phyloP scores from a whole-genome alignment of 2,888 invertebrate species.

The Hyposoter didymator region DNA sequence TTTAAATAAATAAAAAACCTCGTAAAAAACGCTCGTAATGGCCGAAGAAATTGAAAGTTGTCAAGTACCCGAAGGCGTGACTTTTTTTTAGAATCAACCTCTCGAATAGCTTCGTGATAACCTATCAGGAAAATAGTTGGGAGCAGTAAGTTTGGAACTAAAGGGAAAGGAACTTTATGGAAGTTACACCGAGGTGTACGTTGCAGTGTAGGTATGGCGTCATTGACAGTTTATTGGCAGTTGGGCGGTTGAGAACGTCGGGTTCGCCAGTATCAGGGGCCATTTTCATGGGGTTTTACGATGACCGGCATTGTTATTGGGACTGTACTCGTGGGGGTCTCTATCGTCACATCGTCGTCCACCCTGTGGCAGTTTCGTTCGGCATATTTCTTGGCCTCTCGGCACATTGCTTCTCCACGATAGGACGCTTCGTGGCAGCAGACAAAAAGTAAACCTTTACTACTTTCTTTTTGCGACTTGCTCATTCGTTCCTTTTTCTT shows the following conservation, averaged over 20 bases:
- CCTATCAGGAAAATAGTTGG: background rate
- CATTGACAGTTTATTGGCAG: constrained; percentile 78
- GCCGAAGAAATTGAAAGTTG: background rate
- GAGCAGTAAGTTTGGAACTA: background rate
- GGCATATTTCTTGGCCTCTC: constrained; percentile 36
- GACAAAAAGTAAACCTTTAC: constrained; percentile 35
- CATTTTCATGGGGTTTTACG: constrained; percentile 79
- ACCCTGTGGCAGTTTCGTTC: constrained; percentile 38
- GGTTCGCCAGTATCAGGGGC: constrained; percentile 75
- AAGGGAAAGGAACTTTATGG: background rate
- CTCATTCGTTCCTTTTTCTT: constrained; percentile 16
- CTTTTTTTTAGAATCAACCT: background rate
- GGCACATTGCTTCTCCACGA: constrained; percentile 42
- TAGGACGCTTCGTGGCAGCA: constrained; percentile 37
- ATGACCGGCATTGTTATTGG: constrained; percentile 79
- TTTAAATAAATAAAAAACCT: background rate
- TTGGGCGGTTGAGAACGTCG: constrained; percentile 76
- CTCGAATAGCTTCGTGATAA: background rate
- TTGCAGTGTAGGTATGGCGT: constrained; percentile 33
- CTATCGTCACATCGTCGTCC: constrained; percentile 44
- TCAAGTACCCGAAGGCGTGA: background rate
- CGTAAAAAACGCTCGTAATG: background rate
- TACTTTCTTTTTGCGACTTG: constrained; percentile 30
- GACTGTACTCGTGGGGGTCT: constrained; percentile 65
- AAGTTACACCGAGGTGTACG: constrained; percentile 1